Conservation (phyloP, 2,113 vertebrate genomes). For the Cepphus grylle region DNA sequence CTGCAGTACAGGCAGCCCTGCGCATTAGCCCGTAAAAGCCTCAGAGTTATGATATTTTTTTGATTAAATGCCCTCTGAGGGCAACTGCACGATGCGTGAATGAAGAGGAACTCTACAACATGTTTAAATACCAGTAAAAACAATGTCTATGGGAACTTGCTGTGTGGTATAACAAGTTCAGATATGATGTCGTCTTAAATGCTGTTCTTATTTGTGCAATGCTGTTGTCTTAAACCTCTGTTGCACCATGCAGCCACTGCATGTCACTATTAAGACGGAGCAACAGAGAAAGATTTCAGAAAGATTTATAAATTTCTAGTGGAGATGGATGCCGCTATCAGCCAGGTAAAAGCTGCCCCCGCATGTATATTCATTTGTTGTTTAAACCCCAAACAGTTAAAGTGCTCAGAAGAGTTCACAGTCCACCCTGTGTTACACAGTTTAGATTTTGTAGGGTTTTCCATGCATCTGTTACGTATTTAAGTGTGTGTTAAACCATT, state of each 20-base stretch:
- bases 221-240: background rate
- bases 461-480: slow-evolving; percentile 56
- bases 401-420: slow-evolving; percentile 14
- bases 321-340: background rate
- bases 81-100: background rate
- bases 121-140: background rate
- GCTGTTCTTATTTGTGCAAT: background rate
- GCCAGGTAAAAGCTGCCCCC: background rate
- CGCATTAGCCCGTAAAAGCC: accelerated
- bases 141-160: background rate
- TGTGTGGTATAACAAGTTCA: background rate
- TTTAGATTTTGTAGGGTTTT: slow-evolving; percentile 34
- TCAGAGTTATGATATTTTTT: background rate
- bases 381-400: slow-evolving; percentile 27
- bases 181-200: background rate
- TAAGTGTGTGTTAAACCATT: slow-evolving; percentile 68
- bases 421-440: background rate
- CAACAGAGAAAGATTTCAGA: slow-evolving; percentile 16
- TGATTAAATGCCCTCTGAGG: background rate
- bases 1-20: background rate
- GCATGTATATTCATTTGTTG: background rate
- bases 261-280: slow-evolving; percentile 42
- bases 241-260: slow-evolving; percentile 11
- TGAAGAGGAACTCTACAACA: background rate
- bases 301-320: slow-evolving; percentile 10